Percentiles rank a stretch among this genome's conserved stretches.
These are phyloP conservation scores for Melolontha melolontha DNA, from an alignment of 2,888 invertebrate genomes.

Conservation along the genomic window DNA sequence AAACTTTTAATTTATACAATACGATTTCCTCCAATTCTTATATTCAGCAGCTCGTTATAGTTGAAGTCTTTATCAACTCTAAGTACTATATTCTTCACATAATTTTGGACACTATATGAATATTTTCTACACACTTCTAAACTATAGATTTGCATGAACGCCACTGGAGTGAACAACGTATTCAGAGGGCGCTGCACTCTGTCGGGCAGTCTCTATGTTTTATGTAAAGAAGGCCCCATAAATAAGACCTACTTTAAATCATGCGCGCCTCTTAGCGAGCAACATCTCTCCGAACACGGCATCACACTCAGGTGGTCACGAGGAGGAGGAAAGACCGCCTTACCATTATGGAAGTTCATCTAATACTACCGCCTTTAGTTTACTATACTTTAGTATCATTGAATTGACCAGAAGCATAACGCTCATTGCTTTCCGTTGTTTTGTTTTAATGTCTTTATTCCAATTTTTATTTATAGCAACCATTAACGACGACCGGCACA, in stretches of 20 bases:
- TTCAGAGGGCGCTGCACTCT: conserved; percentile 62
- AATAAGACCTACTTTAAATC: conserved; percentile 64
- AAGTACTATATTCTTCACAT: no score
- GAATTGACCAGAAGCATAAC: conserved; percentile 51
- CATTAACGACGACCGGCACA: conserved; percentile 51
- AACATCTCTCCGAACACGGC: conserved; percentile 60
- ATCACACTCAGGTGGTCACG: conserved; percentile 62
- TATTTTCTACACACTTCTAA: no score
- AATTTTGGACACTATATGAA: no score
- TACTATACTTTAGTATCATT: conserved; percentile 39
- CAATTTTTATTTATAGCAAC: conserved; percentile 62
- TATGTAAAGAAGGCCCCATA: conserved; percentile 63
- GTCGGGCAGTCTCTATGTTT: conserved; percentile 63
- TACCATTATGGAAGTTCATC: conserved; percentile 55
- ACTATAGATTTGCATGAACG: conserved; percentile 47
- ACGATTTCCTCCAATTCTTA: no score
- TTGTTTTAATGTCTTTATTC: conserved; percentile 64
- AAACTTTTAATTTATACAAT: no score
- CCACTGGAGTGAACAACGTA: conserved; percentile 52
- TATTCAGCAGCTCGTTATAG: no score
- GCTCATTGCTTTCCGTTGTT: conserved; percentile 57
- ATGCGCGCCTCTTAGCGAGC: conserved; percentile 61
- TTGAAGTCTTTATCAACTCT: no score
- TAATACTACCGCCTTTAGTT: conserved; percentile 46
- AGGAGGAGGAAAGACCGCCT: conserved; percentile 51